A percentile compares a stretch with the other conserved stretches of the same genome.
These are phyloP conservation scores for Leptothorax acervorum DNA, from an alignment of 2,888 invertebrate species.

Conservation along the genomic window DNA sequence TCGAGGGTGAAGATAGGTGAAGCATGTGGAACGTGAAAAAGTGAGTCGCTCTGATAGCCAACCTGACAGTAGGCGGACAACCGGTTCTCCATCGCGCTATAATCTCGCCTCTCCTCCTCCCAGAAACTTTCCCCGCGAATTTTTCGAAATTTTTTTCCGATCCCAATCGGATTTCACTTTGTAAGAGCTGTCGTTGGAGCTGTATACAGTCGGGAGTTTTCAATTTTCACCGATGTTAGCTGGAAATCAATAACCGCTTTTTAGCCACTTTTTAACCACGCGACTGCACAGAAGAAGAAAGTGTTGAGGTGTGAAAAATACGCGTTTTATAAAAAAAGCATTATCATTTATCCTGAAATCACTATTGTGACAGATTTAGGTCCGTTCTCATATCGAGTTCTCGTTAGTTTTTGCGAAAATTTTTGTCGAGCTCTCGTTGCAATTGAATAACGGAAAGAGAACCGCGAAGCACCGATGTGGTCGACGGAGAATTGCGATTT, in stretches of 20 bases:
- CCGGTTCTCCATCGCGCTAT: constrained; percentile 58
- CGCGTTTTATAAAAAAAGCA: background rate
- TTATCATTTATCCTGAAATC: background rate
- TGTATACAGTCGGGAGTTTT: background rate
- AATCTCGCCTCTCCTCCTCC: constrained; percentile 34
- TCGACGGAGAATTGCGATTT: constrained; percentile 7
- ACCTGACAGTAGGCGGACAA: constrained; percentile 52
- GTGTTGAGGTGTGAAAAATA: background rate
- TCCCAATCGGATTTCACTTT: constrained; percentile 39
- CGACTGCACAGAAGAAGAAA: background rate
- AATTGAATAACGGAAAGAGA: background rate
- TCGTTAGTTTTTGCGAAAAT: background rate
- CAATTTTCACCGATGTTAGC: background rate
- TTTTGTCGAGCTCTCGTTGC: background rate
- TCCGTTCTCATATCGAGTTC: background rate
- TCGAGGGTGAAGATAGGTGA: constrained; percentile 12
- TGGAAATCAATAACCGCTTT: background rate
- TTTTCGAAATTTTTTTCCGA: constrained; percentile 49
- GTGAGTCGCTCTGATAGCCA: constrained; percentile 33
- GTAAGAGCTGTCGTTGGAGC: background rate
- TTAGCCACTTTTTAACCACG: background rate
- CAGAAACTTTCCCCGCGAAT: constrained; percentile 60
- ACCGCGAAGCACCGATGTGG: background rate
- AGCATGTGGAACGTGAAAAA: constrained; percentile 24
- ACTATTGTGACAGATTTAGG: background rate